A percentile compares a stretch with the other conserved stretches of the same genome.
phyloP scores from a whole-genome alignment of 2,888 invertebrate genomes.

The Conistra vaccinii region DNA sequence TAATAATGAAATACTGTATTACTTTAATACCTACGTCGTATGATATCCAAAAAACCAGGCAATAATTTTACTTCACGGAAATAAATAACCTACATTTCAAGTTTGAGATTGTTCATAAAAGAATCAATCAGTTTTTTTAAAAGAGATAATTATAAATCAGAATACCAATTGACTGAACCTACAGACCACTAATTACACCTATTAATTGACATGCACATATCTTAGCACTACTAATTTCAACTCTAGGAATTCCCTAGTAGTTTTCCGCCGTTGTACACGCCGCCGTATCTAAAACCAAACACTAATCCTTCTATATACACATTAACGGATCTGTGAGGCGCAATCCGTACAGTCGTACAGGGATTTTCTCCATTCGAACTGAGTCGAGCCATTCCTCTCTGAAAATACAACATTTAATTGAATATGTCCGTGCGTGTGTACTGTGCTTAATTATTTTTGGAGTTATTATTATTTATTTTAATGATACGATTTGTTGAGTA shows the following conservation, averaged over 20 bases:
- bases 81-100: background rate
- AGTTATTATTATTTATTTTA: slow-evolving; percentile 21
- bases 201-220: background rate
- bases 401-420: slow-evolving; percentile 82
- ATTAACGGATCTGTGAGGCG: slow-evolving; percentile 84
- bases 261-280: slow-evolving; percentile 61
- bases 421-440: slow-evolving; percentile 71
- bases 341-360: slow-evolving; percentile 67
- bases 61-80: background rate
- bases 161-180: background rate
- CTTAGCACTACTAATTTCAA: background rate
- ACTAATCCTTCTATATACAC: slow-evolving; percentile 87
- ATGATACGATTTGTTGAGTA: background rate
- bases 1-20: no score
- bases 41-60: background rate
- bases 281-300: slow-evolving; percentile 81
- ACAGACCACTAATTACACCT: background rate
- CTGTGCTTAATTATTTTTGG: slow-evolving; percentile 51
- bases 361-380: slow-evolving; percentile 75
- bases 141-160: background rate
- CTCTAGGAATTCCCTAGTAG: slow-evolving; percentile 9
- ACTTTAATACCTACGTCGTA: background rate
- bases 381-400: slow-evolving; percentile 74
- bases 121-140: background rate
- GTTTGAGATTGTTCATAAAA: background rate